These are phyloP conservation scores for Trichoplusia ni DNA, from an alignment of 1,140 invertebrate species.

Conservation along the genomic window DNA sequence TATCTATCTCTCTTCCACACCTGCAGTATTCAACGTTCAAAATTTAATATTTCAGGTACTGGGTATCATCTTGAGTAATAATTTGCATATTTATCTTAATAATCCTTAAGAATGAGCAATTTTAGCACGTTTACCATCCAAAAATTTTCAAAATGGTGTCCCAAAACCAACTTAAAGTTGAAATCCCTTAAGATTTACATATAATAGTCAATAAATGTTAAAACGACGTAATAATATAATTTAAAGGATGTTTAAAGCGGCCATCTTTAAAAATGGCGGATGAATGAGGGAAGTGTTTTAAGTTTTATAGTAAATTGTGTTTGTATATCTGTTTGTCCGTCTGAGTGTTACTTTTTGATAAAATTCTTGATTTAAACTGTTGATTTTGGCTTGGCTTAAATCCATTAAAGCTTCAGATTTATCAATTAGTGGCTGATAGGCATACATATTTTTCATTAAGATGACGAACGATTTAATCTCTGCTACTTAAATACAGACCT, in stretches of 20 bases:
- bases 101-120: not conserved
- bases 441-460: too few relatives aligned
- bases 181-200: not conserved
- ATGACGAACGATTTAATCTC: too few relatives aligned
- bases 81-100: not conserved
- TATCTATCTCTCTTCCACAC: too few relatives aligned
- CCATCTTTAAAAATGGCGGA: conserved; percentile 8
- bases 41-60: too few relatives aligned
- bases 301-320: not conserved
- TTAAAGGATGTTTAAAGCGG: conserved; percentile 1
- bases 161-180: not conserved
- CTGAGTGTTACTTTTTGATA: not conserved
- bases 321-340: not conserved
- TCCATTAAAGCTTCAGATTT: too few relatives aligned
- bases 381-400: too few relatives aligned
- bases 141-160: conserved; percentile 7
- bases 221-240: conserved; percentile 13
- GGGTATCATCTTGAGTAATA: too few relatives aligned
- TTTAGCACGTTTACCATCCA: conserved; percentile 4
- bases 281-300: conserved; percentile 5
- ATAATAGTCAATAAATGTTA: conserved; percentile 11
- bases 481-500: too few relatives aligned
- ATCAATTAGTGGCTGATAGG: too few relatives aligned
- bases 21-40: too few relatives aligned
- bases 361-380: too few relatives aligned